phyloP scores from a whole-genome alignment of 2,888 invertebrate genomes.

The Rugalucina vietnamica region DNA sequence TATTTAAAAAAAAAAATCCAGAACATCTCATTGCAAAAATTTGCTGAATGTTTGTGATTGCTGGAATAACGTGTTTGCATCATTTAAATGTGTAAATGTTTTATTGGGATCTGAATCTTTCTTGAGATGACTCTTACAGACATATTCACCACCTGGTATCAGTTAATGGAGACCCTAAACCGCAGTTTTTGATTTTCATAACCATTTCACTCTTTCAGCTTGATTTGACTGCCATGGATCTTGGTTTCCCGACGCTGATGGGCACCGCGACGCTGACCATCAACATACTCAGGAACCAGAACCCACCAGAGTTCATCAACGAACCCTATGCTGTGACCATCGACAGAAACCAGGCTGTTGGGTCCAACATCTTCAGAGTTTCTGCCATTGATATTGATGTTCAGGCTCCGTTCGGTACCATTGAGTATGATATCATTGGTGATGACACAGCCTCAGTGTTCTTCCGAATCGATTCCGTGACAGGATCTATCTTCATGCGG shows the following conservation, averaged over 20 bases:
- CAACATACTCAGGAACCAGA: constrained; percentile 75
- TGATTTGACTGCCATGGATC: constrained; percentile 62
- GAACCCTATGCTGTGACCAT: constrained; percentile 59
- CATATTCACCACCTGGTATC: too few relatives aligned
- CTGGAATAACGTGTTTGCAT: too few relatives aligned
- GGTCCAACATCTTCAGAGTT: constrained; percentile 57
- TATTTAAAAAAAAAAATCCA: too few relatives aligned
- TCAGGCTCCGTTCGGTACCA: constrained; percentile 74
- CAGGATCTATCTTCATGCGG: constrained; percentile 62
- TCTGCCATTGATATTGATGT: constrained; percentile 71
- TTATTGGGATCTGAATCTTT: too few relatives aligned
- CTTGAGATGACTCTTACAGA: too few relatives aligned
- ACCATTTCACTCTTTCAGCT: constrained; percentile 50
- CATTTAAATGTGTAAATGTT: too few relatives aligned
- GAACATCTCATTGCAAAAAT: too few relatives aligned
- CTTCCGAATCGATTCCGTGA: constrained; percentile 70
- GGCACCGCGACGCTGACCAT: constrained; percentile 65
- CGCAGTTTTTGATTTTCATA: not conserved
- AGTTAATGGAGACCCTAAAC: too few relatives aligned
- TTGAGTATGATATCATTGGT: constrained; percentile 78
- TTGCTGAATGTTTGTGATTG: too few relatives aligned
- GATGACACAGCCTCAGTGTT: constrained; percentile 74
- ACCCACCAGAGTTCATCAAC: constrained; percentile 81
- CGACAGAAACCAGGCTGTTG: constrained; percentile 53
- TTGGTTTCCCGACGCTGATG: constrained; percentile 60